A percentile compares a stretch with the other conserved stretches of the same genome.
Conservation (phyloP, 2,113 vertebrate species). For the Tachuris rubrigastra region DNA sequence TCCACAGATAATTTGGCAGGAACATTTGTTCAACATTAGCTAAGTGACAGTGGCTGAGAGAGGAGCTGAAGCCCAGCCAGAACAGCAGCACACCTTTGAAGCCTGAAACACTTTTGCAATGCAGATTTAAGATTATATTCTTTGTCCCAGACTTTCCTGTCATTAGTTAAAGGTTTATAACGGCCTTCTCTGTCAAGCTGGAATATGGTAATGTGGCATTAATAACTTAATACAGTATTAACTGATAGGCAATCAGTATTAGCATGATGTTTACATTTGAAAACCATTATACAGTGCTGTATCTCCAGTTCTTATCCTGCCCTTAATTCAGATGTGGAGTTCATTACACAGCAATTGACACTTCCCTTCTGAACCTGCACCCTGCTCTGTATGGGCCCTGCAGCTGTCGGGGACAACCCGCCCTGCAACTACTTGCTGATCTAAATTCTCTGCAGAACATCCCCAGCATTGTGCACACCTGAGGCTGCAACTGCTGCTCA, state of each 20-base stretch:
- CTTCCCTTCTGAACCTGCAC: background rate
- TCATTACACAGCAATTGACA: background rate
- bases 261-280: background rate
- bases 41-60: background rate
- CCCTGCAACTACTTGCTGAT: background rate
- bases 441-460: background rate
- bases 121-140: background rate
- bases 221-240: background rate
- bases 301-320: background rate
- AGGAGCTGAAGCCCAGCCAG: background rate
- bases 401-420: background rate
- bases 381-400: rapidly evolving
- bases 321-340: background rate
- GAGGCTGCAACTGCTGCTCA: background rate
- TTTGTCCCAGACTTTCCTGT: background rate
- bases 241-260: background rate
- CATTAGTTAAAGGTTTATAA: background rate
- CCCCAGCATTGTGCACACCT: rapidly evolving
- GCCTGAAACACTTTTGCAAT: background rate
- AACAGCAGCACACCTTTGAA: background rate
- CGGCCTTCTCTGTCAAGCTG: rapidly evolving
- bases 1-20: background rate
- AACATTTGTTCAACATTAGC: background rate
- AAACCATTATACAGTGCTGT: background rate
- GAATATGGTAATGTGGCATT: background rate